Evolutionary conservation across 2,113 vertebrate species (phyloP).

Genomic region (Sorex fumeus): DNA sequence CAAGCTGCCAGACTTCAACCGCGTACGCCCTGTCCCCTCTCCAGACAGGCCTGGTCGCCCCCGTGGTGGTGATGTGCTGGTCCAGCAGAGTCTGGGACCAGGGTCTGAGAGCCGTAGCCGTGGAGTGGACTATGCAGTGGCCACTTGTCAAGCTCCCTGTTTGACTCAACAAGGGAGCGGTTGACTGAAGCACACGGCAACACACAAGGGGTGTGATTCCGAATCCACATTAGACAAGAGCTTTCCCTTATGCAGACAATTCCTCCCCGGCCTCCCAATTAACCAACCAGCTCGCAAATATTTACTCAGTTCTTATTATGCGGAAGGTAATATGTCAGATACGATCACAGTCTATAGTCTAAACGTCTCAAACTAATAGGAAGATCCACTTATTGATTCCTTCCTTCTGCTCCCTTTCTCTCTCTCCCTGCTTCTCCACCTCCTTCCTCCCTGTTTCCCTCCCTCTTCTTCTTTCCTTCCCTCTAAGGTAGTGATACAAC

Average conservation of each 20-base stretch:
- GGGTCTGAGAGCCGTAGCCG: neutral
- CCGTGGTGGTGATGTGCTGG: neutral
- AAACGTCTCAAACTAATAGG: neutral
- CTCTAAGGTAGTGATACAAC: too few species aligned
- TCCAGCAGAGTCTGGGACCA: neutral
- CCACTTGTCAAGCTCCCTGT: neutral
- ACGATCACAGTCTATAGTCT: neutral
- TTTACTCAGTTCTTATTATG: neutral
- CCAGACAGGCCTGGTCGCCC: neutral
- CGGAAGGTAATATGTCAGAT: neutral
- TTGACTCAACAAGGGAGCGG: neutral
- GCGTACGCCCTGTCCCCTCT: neutral
- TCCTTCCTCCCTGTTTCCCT: too few species aligned
- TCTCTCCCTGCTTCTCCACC: neutral
- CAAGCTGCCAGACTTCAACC: neutral
- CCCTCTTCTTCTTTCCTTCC: neutral
- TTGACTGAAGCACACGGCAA: neutral
- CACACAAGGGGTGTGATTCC: neutral
- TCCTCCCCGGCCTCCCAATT: neutral
- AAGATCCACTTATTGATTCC: neutral
- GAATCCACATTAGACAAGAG: neutral
- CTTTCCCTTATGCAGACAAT: neutral
- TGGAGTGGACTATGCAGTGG: neutral
- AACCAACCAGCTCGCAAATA: conserved; percentile 17
- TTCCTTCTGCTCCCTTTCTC: neutral